A percentile compares a stretch with the other conserved stretches of the same genome.
Conservation (phyloP, 2,888 invertebrate species). For the Lepidochrysops patricia region DNA sequence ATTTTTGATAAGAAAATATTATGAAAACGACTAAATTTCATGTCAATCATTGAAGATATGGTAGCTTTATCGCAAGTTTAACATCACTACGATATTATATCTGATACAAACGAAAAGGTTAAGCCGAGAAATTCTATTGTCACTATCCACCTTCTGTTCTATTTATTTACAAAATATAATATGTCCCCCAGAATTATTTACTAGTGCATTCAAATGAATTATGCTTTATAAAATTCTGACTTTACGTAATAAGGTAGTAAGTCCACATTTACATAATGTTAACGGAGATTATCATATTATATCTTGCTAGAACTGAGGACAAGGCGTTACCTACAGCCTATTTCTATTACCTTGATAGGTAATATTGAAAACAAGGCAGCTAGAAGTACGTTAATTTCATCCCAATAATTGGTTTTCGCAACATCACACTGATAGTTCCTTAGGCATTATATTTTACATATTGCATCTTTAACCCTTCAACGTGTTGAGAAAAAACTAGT, state of each 20-base stretch:
- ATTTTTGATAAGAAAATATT: conserved; percentile 3
- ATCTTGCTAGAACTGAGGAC: too few relatives aligned
- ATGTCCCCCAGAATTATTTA: too few relatives aligned
- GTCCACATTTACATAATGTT: too few relatives aligned
- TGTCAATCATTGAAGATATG: conserved; percentile 5
- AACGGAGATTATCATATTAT: too few relatives aligned
- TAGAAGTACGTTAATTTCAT: not conserved
- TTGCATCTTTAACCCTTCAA: not conserved
- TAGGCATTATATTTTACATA: not conserved
- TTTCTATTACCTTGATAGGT: too few relatives aligned
- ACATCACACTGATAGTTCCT: not conserved
- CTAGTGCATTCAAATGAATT: too few relatives aligned
- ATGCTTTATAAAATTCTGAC: too few relatives aligned
- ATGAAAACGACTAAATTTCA: not conserved
- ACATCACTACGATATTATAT: not conserved
- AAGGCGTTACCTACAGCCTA: too few relatives aligned
- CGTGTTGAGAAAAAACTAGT: not conserved
- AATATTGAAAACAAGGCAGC: not conserved
- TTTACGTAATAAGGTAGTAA: too few relatives aligned
- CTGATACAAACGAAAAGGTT: not conserved
- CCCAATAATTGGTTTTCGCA: not conserved
- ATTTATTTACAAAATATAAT: too few relatives aligned
- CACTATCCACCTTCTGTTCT: too few relatives aligned
- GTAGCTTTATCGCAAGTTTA: not conserved
- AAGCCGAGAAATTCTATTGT: not conserved